Percentiles rank a stretch among this genome's conserved stretches.
Conservation (phyloP, 2,113 vertebrate genomes). For the Aythya baeri region DNA sequence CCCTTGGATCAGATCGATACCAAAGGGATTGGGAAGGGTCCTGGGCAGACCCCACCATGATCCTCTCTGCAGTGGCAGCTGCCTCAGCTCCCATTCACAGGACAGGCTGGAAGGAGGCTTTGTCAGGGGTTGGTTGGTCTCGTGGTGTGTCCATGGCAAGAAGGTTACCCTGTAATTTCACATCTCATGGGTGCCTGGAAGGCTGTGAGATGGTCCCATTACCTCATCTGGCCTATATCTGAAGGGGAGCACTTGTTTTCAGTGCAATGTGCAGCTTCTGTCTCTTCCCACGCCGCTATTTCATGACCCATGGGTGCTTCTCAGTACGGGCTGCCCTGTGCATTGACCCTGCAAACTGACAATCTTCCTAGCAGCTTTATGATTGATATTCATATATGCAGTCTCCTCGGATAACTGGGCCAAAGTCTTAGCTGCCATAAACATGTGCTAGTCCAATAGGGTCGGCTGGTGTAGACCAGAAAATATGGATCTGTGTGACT, state of each 20-base stretch:
- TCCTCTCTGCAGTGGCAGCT: neutral
- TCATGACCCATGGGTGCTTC: neutral
- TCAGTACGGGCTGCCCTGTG: neutral
- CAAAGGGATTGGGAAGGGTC: neutral
- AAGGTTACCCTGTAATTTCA: neutral
- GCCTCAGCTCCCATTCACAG: neutral
- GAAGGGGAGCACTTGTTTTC: neutral
- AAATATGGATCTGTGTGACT: neutral
- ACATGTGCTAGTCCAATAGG: neutral
- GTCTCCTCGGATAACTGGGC: neutral
- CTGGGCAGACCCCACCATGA: accelerated
- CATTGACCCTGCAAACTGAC: neutral
- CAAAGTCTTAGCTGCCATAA: neutral
- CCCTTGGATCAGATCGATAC: neutral
- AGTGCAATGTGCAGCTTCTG: neutral
- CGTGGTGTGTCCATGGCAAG: neutral
- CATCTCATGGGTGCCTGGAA: neutral
- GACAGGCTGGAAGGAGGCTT: neutral
- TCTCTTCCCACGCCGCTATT: neutral
- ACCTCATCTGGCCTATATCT: neutral
- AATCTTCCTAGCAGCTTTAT: neutral
- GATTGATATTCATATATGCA: neutral
- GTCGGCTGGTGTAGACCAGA: neutral
- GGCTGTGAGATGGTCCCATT: neutral
- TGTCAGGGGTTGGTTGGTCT: neutral